A percentile compares a stretch with the other conserved stretches of the same genome.
These are phyloP conservation scores for Dicerorhinus sumatrensis DNA, from an alignment of 2,113 vertebrate species.

Conservation along the genomic window DNA sequence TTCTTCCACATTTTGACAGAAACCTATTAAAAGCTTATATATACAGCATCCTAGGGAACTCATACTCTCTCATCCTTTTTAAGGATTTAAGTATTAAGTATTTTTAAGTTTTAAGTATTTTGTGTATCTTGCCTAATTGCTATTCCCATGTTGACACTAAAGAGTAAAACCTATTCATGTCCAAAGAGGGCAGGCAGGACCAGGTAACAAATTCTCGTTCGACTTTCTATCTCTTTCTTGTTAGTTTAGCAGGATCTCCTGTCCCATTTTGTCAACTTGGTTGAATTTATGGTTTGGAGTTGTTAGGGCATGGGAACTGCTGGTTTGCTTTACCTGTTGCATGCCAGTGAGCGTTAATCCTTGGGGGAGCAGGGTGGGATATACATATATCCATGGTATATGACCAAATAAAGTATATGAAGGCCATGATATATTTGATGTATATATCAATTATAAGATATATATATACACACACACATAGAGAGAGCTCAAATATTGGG, in stretches of 20 bases:
- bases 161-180: not conserved
- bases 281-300: not conserved
- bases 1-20: constrained; percentile 36
- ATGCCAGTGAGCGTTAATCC: not conserved
- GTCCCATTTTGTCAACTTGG: not conserved
- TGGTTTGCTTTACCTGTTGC: constrained; percentile 27
- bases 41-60: not conserved
- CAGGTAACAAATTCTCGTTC: not conserved
- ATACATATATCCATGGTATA: not conserved
- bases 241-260: not conserved
- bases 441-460: not conserved
- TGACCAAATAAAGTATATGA: not conserved
- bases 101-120: constrained; percentile 55
- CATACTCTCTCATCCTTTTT: not conserved
- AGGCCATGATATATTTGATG: not conserved
- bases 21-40: constrained; percentile 47
- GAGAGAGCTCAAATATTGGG: not conserved
- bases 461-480: not conserved
- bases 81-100: too few relatives aligned
- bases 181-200: not conserved
- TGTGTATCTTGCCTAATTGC: not conserved
- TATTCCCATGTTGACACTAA: not conserved
- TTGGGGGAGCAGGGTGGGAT: not conserved
- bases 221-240: not conserved
- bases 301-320: not conserved